Evolutionary conservation across 2,888 invertebrate genomes (phyloP), one percentile per base, ranked within the genome.

Genomic region (Ophion slaviceki): DNA sequence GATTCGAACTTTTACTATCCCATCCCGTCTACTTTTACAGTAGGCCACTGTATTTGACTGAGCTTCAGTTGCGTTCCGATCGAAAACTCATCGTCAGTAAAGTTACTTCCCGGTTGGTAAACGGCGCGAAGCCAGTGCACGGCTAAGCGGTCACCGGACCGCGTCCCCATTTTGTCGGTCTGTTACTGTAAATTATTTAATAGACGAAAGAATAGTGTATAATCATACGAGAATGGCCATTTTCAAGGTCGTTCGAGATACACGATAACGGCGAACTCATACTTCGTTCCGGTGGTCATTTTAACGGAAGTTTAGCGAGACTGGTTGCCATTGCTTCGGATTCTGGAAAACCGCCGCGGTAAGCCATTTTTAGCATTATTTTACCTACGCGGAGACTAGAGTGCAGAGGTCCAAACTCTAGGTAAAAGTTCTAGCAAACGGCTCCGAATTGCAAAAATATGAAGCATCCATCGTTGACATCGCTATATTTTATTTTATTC

Each of bases 321-420:
- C 95, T 98, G 76, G 96, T 97, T 67, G 98, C 97, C 61, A 96
- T 97, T 70, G 98, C 98, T 32, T 96, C 96, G 0, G 98, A 98
- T 94, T 97, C 96, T 17, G 98, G 98, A 20, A 95, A 95, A 28
- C 98, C 98, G n/a, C 97, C 98, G 0, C 94, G 97, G 92, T 97
- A 96, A 94, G 61, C 66, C 45, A 1, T 10, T 28, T 57, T 70
- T 61, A 59, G 40, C 3, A 40, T 70, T 32, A 62, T 36, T 1
- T 57, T 59, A n/a, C 36, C 66, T 24, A 8, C 75, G 14, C 7
- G 10, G 14, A 14, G 53, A 53, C 17, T 53, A 53, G 2, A 47
- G 47, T 17, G 17, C 14, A 53, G 17, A 53, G 11, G 17, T 53
- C 0, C 53, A 17, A 53, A 17, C 17, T 53, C 53, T 53, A 53